These are phyloP conservation scores for Halocynthia roretzi DNA, from an alignment of 23 tunicate genomes.

Conservation along the genomic window DNA sequence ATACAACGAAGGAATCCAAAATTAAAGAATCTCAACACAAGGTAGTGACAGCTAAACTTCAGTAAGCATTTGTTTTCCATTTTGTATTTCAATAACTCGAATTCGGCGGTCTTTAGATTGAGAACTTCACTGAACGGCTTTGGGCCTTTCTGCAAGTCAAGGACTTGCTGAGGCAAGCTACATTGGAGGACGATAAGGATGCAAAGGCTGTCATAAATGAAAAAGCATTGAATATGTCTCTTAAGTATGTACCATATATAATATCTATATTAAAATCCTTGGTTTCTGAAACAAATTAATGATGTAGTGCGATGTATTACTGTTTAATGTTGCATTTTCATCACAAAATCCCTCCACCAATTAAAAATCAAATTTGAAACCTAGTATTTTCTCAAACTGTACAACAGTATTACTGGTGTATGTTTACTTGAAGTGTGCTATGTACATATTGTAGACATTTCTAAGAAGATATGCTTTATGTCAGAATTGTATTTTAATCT, in stretches of 20 bases:
- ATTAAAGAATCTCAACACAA: conserved; percentile 22
- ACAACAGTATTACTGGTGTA: too few species aligned
- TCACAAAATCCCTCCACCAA: too few species aligned
- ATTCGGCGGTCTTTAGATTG: conserved; percentile 15
- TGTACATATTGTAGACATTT: too few species aligned
- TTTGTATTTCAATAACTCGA: neutral
- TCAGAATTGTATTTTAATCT: too few species aligned
- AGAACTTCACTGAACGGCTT: conserved; percentile 49
- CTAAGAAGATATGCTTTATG: too few species aligned
- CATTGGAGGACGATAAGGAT: conserved; percentile 28
- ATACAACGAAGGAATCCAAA: conserved; percentile 21
- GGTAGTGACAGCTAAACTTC: neutral
- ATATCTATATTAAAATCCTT: neutral
- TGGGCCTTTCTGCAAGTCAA: conserved; percentile 73
- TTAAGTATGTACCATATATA: conserved; percentile 23
- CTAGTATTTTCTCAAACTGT: too few species aligned
- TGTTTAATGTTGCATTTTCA: too few species aligned
- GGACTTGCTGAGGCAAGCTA: conserved; percentile 33
- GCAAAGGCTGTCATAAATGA: conserved; percentile 23
- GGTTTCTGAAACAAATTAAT: too few species aligned
- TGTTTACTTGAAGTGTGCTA: too few species aligned
- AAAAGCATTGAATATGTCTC: conserved; percentile 71
- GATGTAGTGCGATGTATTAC: too few species aligned
- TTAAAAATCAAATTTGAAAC: too few species aligned
- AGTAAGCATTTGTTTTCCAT: neutral